A percentile compares a stretch with the other conserved stretches of the same genome.
phyloP scores from a whole-genome alignment of 1,140 invertebrate genomes.

The Zaprionus camerounensis region DNA sequence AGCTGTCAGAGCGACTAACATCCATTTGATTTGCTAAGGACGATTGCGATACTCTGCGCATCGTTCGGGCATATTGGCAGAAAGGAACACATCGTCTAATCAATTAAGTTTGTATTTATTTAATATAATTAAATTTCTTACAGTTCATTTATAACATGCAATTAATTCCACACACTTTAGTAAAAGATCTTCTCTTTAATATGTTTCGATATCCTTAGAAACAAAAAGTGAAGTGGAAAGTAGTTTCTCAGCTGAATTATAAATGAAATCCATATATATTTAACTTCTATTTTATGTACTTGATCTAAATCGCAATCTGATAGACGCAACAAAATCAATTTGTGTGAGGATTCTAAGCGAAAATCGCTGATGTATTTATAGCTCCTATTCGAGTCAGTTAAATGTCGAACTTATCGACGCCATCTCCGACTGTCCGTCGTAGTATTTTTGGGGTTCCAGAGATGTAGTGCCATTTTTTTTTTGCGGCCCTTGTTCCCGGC shows the following conservation, averaged over 20 bases:
- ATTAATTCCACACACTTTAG: no score
- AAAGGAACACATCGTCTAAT: no score
- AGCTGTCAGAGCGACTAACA: conserved; percentile 69
- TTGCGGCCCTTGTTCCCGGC: conserved; percentile 43
- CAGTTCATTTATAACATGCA: no score
- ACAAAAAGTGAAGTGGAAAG: neutral
- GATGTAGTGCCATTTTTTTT: conserved; percentile 46
- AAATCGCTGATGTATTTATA: conserved; percentile 37
- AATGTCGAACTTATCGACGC: conserved; percentile 53
- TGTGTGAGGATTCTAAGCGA: neutral
- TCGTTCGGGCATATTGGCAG: neutral
- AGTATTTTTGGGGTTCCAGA: neutral
- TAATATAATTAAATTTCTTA: no score
- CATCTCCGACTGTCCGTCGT: conserved; percentile 34
- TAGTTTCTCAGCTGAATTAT: neutral
- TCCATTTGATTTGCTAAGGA: conserved; percentile 63
- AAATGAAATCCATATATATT: neutral
- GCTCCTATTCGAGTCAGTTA: conserved; percentile 37
- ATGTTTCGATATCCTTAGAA: no score
- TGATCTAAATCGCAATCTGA: neutral
- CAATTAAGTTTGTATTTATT: no score
- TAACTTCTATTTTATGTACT: neutral
- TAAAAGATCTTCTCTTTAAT: no score
- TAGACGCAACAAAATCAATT: neutral
- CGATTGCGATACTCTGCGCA: conserved; percentile 36